Percentiles rank a stretch among this genome's conserved stretches.
Evolutionary conservation across 2,888 invertebrate species (phyloP).

Genomic region (Ctena decussata): DNA sequence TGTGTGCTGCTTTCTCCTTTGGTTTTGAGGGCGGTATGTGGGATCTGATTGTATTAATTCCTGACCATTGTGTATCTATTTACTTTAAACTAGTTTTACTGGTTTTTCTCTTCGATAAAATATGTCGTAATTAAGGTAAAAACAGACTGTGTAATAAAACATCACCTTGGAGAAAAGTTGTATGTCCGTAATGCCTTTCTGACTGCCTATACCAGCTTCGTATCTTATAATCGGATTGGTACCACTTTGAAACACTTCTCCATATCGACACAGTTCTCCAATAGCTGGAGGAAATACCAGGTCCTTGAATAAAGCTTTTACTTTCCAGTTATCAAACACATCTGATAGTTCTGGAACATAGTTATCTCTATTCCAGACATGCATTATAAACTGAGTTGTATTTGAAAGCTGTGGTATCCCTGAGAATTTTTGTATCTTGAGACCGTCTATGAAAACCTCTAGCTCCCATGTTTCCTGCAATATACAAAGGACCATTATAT

Average conservation of each 20-base stretch:
- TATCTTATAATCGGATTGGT: conserved; percentile 56
- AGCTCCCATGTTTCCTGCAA: conserved; percentile 20
- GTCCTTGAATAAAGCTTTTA: conserved; percentile 31
- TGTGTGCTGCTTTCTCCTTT: too few relatives aligned
- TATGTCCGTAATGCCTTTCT: conserved; percentile 23
- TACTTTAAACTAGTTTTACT: too few relatives aligned
- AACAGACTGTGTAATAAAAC: too few relatives aligned
- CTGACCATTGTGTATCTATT: too few relatives aligned
- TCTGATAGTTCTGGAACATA: conserved; percentile 29
- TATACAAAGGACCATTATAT: too few relatives aligned
- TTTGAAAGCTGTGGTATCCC: conserved; percentile 55
- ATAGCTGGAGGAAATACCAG: conserved; percentile 51
- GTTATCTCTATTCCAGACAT: conserved; percentile 63
- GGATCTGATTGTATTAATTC: too few relatives aligned
- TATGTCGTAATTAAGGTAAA: too few relatives aligned
- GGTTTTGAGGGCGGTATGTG: too few relatives aligned
- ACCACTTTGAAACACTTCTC: conserved; percentile 55
- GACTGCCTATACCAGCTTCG: conserved; percentile 58
- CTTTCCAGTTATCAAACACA: conserved; percentile 27
- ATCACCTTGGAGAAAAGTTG: conserved; percentile 28
- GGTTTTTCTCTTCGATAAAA: too few relatives aligned
- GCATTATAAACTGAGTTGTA: conserved; percentile 42
- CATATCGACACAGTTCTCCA: conserved; percentile 52
- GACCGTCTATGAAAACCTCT: background rate
- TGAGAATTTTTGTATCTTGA: conserved; percentile 24